A percentile compares a stretch with the other conserved stretches of the same genome.
Conservation (phyloP, 2,113 vertebrate genomes). For the Megaceryle maxima region DNA sequence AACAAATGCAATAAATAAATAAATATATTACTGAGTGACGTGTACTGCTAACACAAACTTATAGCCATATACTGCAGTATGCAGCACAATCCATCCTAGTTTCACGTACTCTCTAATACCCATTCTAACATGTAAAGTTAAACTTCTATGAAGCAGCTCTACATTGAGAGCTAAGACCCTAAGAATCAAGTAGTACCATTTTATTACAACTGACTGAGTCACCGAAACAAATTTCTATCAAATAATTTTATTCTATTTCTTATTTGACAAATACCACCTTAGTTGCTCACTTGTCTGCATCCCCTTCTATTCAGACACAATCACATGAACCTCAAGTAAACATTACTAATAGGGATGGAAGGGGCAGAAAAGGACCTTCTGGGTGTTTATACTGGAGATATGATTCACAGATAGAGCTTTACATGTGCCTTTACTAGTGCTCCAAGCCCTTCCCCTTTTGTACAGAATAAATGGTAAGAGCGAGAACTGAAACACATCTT, state of each 20-base stretch:
- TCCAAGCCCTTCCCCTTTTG: neutral
- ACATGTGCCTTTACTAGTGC: neutral
- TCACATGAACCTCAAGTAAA: neutral
- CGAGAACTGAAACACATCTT: neutral
- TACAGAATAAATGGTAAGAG: neutral
- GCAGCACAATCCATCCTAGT: neutral
- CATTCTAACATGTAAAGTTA: neutral
- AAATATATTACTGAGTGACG: neutral
- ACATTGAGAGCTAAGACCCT: fast-evolving
- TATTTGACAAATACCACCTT: neutral
- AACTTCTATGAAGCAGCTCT: fast-evolving
- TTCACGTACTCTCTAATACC: neutral
- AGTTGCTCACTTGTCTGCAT: neutral
- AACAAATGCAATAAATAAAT: neutral
- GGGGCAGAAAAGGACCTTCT: neutral
- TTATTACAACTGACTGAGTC: neutral
- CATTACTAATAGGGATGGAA: neutral
- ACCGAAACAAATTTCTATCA: fast-evolving
- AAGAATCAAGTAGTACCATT: fast-evolving
- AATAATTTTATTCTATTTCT: neutral
- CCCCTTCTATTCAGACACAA: neutral
- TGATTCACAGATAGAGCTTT: slow-evolving; percentile 6
- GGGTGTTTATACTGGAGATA: neutral
- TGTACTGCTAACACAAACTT: neutral
- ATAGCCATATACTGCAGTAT: no score